These are phyloP conservation scores for Venturia canescens DNA, from an alignment of 1,140 invertebrate genomes.

Conservation along the genomic window DNA sequence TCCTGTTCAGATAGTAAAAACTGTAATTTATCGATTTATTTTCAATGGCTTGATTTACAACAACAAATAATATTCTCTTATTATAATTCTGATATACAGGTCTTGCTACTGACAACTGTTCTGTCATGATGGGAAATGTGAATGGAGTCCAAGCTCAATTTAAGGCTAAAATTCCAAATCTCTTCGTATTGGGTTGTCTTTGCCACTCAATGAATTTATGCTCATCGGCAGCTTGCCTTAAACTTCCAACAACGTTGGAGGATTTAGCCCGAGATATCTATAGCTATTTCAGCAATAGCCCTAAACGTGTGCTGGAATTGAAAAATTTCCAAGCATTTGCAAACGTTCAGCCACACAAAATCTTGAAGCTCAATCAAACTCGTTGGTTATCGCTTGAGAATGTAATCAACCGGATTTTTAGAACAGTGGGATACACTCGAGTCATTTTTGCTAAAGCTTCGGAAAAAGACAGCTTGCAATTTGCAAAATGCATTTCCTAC, in stretches of 20 bases:
- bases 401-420: constrained; percentile 50
- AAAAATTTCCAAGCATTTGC: too few species aligned
- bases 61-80: too few species aligned
- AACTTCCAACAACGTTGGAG: too few species aligned
- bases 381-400: constrained; percentile 52
- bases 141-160: constrained; percentile 63
- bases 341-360: constrained; percentile 60
- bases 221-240: constrained; percentile 35
- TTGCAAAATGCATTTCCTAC: too few species aligned
- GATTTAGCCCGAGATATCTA: too few species aligned
- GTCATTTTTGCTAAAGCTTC: too few species aligned
- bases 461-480: too few species aligned
- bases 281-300: too few species aligned
- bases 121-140: constrained; percentile 68
- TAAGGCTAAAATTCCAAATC: constrained; percentile 57
- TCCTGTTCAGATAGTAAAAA: too few species aligned
- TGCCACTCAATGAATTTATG: constrained; percentile 69
- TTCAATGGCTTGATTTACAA: too few species aligned
- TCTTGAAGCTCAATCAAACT: constrained; percentile 65
- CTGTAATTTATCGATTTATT: too few species aligned
- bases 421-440: constrained; percentile 44
- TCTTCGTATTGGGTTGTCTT: constrained; percentile 65
- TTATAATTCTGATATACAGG: constrained; percentile 58
- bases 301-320: too few species aligned
- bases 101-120: constrained; percentile 69